Evolutionary conservation across 1,140 invertebrate genomes (phyloP), one percentile per base, ranked within the genome.

Genomic region (Littorina saxatilis): DNA sequence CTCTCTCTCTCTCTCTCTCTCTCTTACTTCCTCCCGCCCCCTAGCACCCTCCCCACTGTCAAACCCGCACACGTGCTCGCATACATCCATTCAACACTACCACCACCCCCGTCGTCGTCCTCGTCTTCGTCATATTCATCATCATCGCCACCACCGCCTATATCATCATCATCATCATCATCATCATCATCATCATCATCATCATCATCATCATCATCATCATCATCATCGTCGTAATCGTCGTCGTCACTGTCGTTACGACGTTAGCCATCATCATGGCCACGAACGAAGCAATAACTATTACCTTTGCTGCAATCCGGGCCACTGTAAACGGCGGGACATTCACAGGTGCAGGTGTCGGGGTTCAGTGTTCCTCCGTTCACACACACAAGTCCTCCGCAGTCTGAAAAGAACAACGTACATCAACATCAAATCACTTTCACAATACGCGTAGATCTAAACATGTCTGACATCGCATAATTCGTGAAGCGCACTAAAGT

Each of bases 351-450:
- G 58, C 88, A 89, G 35, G 82, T 81, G 47, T 85, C 70, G n/a
- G 80, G 68, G 63, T 88, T 82, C 3, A 88, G 76, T 11, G 74
- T 84, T 2, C 87, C 87, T 2, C 84, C 83, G 66, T 88, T 87
- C 23, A 82, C 47, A 63, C 87, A 88, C 20, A 82, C 55, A 52
- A 84, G 86, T 27, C 87, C 87, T 11, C 70, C 78, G 81, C 86
- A 87, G 63, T 82, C 74, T 82, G 80, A 4, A 32, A 43, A 27
- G 11, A 68, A 4, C 27, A 7, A n/a, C n/a, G 20, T 9, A n/a
- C 55, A 61, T 23, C n/a, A 61, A n/a, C n/a, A 61, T 61, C 55
- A 61, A n/a, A n/a, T n/a, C n/a, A n/a, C n/a, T n/a, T n/a, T n/a
- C n/a, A n/a, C n/a, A n/a, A n/a, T n/a, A n/a, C n/a, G n/a, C n/a